phyloP scores from a whole-genome alignment of 2,113 vertebrate genomes.

The Chionodraco myersi region DNA sequence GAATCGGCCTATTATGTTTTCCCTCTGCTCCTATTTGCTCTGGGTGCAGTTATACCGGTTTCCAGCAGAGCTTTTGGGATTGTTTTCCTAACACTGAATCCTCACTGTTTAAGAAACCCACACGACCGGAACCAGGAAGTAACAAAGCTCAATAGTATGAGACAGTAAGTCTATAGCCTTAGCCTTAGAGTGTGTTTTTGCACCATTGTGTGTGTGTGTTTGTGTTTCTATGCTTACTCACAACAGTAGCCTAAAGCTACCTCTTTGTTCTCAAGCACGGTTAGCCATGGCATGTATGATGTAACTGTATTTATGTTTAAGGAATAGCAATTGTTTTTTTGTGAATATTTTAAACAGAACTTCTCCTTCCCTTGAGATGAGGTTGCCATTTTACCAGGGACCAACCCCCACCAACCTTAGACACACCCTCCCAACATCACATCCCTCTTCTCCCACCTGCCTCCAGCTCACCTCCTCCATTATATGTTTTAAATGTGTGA shows the following conservation, averaged over 20 bases:
- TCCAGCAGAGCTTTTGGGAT: slow-evolving; percentile 39
- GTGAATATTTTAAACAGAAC: not conserved
- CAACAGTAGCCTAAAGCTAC: slow-evolving; percentile 22
- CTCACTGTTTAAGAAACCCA: slow-evolving; percentile 12
- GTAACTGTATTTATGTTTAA: not conserved
- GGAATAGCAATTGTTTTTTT: not conserved
- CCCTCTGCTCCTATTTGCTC: slow-evolving; percentile 64
- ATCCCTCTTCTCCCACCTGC: slow-evolving; percentile 26
- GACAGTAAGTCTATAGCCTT: not conserved
- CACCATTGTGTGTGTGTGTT: not conserved
- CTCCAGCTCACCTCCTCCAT: slow-evolving; percentile 44
- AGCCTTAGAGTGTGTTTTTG: slow-evolving; percentile 1
- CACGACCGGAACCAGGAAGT: slow-evolving; percentile 34
- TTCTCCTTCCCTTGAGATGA: slow-evolving; percentile 17
- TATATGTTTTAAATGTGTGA: slow-evolving; percentile 18
- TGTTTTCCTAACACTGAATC: slow-evolving; percentile 40
- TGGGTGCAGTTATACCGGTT: slow-evolving; percentile 75
- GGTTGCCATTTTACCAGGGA: not conserved
- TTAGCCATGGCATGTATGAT: not conserved
- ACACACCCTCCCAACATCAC: slow-evolving; percentile 30
- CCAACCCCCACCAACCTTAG: slow-evolving; percentile 22
- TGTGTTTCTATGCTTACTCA: slow-evolving; percentile 3
- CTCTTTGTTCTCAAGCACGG: not conserved
- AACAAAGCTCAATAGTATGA: slow-evolving; percentile 5
- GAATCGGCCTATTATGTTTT: slow-evolving; percentile 37